phyloP scores from a whole-genome alignment of 1,140 invertebrate species.

The Streblospio benedicti region DNA sequence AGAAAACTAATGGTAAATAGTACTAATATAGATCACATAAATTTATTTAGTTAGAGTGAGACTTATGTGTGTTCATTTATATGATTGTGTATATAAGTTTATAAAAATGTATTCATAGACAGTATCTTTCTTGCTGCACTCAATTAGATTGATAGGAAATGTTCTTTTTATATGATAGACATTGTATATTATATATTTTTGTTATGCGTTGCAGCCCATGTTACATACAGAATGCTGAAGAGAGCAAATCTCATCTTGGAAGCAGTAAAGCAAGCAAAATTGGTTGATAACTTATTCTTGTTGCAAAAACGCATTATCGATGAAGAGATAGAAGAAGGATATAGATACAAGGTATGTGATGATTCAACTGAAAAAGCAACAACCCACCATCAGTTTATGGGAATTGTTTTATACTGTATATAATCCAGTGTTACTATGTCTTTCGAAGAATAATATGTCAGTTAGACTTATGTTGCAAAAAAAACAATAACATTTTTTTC shows the following conservation, averaged over 20 bases:
- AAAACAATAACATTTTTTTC: too few species aligned
- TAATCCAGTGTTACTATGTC: too few species aligned
- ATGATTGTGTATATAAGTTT: neutral
- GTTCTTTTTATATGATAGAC: neutral
- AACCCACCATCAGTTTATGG: too few species aligned
- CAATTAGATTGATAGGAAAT: neutral
- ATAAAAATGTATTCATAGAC: neutral
- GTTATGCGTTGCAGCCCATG: slow-evolving; percentile 8
- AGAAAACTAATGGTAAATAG: too few species aligned
- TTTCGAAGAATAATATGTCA: too few species aligned
- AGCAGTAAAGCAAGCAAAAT: slow-evolving; percentile 51
- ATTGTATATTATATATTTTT: neutral
- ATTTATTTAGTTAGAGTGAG: neutral
- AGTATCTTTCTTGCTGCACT: neutral
- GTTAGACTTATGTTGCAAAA: too few species aligned
- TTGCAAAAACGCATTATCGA: slow-evolving; percentile 50
- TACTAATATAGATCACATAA: neutral
- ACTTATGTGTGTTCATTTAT: neutral
- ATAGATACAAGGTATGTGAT: too few species aligned
- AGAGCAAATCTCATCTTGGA: slow-evolving; percentile 57
- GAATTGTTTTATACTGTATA: too few species aligned
- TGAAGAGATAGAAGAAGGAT: slow-evolving; percentile 53
- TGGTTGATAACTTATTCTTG: slow-evolving; percentile 50
- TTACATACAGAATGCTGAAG: slow-evolving; percentile 51
- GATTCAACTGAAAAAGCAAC: too few species aligned